Conservation (phyloP, 2,113 vertebrate species). For the Tamias sibiricus region DNA sequence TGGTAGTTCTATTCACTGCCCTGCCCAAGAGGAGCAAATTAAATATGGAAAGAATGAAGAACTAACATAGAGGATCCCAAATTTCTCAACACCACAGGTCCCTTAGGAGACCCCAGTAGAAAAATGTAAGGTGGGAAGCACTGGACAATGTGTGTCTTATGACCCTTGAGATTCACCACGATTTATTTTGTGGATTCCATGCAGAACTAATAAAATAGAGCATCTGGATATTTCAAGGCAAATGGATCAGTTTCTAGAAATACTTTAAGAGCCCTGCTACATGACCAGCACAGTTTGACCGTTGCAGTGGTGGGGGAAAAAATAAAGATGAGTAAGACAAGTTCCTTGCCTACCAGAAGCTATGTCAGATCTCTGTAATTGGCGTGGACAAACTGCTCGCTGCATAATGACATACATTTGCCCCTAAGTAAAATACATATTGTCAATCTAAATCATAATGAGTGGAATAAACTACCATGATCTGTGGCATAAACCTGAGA, state of each 20-base stretch:
- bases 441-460: neutral
- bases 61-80: neutral
- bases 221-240: neutral
- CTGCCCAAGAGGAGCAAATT: no score
- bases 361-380: neutral
- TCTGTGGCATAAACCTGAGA: neutral
- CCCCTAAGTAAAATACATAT: neutral
- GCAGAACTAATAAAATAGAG: neutral
- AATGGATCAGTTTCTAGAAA: neutral
- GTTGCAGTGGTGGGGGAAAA: no score
- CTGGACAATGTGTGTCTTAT: neutral
- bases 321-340: neutral
- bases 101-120: neutral
- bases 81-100: neutral
- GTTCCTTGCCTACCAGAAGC: neutral
- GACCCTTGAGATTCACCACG: neutral
- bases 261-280: fast-evolving
- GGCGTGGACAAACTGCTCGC: neutral
- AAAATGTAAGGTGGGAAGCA: neutral
- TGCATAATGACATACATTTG: neutral
- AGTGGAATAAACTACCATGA: neutral
- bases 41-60: neutral
- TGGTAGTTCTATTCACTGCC: neutral
- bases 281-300: neutral
- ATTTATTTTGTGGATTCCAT: neutral